Evolutionary conservation across 2,888 invertebrate genomes (phyloP), one percentile per base, ranked within the genome.

Genomic region (Parascotia fuliginaria): DNA sequence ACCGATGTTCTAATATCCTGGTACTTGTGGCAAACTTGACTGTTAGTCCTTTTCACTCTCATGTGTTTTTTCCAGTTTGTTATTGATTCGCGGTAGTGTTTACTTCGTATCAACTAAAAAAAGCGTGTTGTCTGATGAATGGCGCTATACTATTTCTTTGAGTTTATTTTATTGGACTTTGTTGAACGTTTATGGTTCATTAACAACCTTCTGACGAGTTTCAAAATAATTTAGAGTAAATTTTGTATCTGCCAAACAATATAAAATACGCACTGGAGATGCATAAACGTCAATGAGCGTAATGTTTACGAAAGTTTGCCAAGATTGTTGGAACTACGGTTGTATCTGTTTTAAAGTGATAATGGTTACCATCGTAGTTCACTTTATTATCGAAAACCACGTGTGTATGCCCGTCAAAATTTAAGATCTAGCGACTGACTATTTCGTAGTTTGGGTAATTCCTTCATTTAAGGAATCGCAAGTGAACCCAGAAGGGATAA

Each of bases 1-100:
- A 77, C 81, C 60, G 77, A 70, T 74, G 79, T 74, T 85, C 82
- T 87, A 74, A 71, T 68, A 72, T 74, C 89, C 87, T 89, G 84
- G 87, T 90, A 87, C 82, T 81, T 78, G 70, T 61, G 68, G 65
- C 65, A 55, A 75, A 75, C 69, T 74, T 70, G 65, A 72, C 70
- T 70, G 70, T 72, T 70, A 64, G 65, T 75, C 67, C 73, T 72
- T 75, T 75, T 71, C 73, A 67, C 72, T 75, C 72, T 68, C 66
- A 51, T 42, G 51, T 57, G 39, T 42, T 59, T 52, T 54, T 69
- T 24, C 14, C 7, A 7, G 27, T 44, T 53, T 46, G 13, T 53
- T 47, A 45, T 55, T 13, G 14, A 40, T 47, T 41, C 42, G 38
- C 32, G 31, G 28, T 50, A 42, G 16, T 33, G 45, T 32, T 33